Base-by-base conservation (phyloP, 1,140 invertebrate genomes). In the Adoxophyes honmai region DNA sequence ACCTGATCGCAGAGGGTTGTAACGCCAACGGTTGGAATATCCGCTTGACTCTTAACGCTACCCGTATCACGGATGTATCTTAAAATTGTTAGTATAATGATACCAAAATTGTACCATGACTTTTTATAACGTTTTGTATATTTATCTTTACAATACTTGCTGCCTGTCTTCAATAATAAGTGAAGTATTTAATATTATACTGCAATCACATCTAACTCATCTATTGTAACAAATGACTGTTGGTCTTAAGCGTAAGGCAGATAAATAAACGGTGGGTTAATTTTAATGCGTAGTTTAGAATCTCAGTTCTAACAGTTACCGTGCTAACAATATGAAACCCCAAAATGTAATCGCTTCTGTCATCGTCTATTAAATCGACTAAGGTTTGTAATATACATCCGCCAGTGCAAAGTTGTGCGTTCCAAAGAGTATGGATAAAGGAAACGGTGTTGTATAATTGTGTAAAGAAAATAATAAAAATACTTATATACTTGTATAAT, bases 401-500 rank as follows among this genome's bases (percentile, higher is more conserved):
- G 42, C 55, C 53, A 66, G 52, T 68, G 55, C 70, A 69, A 71
- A 86, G 86, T 82, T 78, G 66, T 74, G 73, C 67, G 70, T 78
- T 78, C 86, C 86, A 88, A 88, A 88, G 83, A 87, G 60, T 86
- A 84, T 78, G 75, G 77, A 73, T 73, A 81, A 78, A 70, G 64
- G 69, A 75, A 74, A 78, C 64, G 74, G 70, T 76, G 72, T 81
- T 85, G 81, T 86, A 88, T 81, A 81, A 84, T 83, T 86, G 82
- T 88, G 74, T 70, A 86, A 81, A 88, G 42, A 66, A 81, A 74
- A 78, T 74, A 73, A 77, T 71, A 75, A 79, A 78, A 78, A 79
- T 75, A 78, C 71, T 75, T 81, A 80, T 78, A 78, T 80, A 83
- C 68, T 57, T 86, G 75, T 88, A 86, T 81, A 81, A 77, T 82